A percentile compares a stretch with the other conserved stretches of the same genome.
These are phyloP conservation scores for Penaeus japonicus DNA, from an alignment of 1,140 invertebrate species.

Conservation along the genomic window DNA sequence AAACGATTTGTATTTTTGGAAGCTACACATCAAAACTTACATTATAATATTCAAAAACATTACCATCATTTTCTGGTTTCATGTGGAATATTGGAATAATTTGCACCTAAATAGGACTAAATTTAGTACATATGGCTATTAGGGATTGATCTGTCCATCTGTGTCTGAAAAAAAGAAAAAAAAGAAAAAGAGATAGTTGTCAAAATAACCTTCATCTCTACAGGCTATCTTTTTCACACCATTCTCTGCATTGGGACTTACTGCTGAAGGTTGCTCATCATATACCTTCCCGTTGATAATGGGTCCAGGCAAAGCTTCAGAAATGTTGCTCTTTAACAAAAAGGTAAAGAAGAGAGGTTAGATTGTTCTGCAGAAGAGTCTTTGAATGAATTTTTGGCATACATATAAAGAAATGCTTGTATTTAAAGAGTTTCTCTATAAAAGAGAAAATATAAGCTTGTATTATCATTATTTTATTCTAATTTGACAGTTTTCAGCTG, in stretches of 20 bases:
- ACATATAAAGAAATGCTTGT: neutral
- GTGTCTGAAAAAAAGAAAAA: neutral
- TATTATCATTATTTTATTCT: neutral
- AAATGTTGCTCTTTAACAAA: constrained; percentile 82
- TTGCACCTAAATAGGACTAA: neutral
- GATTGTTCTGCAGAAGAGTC: neutral
- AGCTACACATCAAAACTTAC: too few species aligned
- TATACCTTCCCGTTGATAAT: constrained; percentile 84
- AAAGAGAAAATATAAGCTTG: neutral
- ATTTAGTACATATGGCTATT: neutral
- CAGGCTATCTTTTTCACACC: constrained; percentile 70
- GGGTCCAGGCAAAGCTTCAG: constrained; percentile 80
- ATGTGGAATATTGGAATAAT: too few species aligned
- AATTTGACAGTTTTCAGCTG: constrained; percentile 66
- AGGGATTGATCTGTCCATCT: neutral
- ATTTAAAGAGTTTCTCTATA: neutral
- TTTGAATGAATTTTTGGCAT: neutral
- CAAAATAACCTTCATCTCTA: neutral
- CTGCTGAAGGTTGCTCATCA: constrained; percentile 83
- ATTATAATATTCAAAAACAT: too few species aligned
- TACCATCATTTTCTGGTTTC: too few species aligned
- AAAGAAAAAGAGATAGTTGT: neutral
- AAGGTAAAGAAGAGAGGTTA: constrained; percentile 68
- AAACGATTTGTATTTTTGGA: too few species aligned
- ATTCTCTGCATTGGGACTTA: constrained; percentile 68